These are phyloP conservation scores for Nannoperca obscura DNA, from an alignment of 2,797 vertebrate species.

Conservation along the genomic window DNA sequence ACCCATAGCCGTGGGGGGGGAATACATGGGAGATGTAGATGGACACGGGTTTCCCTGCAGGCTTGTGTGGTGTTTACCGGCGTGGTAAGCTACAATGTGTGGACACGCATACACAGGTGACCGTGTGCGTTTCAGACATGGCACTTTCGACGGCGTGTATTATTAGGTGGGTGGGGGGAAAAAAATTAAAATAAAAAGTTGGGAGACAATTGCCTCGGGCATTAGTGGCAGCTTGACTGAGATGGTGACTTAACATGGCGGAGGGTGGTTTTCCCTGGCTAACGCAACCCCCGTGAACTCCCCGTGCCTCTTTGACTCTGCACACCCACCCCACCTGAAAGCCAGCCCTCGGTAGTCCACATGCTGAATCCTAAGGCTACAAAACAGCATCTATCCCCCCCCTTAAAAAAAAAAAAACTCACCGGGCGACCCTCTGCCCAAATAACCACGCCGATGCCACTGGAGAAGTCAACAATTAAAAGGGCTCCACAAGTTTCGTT, in stretches of 20 bases:
- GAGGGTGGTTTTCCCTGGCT: constrained; percentile 45
- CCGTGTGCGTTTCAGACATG: background rate
- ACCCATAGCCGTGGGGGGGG: background rate
- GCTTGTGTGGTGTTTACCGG: background rate
- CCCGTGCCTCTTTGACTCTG: constrained; percentile 42
- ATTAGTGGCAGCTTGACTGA: constrained; percentile 42
- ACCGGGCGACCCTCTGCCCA: constrained; percentile 34
- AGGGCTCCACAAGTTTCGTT: constrained; percentile 62
- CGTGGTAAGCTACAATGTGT: background rate
- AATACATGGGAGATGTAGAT: no score
- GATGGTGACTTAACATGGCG: constrained; percentile 76
- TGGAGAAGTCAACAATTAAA: constrained; percentile 14
- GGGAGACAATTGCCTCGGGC: constrained; percentile 38
- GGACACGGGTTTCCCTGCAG: background rate
- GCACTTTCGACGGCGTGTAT: background rate
- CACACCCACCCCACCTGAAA: constrained; percentile 33
- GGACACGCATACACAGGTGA: constrained; percentile 17
- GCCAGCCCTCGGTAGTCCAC: constrained; percentile 8
- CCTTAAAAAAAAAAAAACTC: constrained; percentile 2
- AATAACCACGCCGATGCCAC: background rate
- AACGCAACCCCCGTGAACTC: constrained; percentile 62
- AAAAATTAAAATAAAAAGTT: constrained; percentile 63
- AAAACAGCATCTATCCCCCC: background rate
- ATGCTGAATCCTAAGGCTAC: constrained; percentile 20
- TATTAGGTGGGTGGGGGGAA: no score